Evolutionary conservation across 2,888 invertebrate genomes (phyloP).

Genomic region (Drosophila nigricruria): DNA sequence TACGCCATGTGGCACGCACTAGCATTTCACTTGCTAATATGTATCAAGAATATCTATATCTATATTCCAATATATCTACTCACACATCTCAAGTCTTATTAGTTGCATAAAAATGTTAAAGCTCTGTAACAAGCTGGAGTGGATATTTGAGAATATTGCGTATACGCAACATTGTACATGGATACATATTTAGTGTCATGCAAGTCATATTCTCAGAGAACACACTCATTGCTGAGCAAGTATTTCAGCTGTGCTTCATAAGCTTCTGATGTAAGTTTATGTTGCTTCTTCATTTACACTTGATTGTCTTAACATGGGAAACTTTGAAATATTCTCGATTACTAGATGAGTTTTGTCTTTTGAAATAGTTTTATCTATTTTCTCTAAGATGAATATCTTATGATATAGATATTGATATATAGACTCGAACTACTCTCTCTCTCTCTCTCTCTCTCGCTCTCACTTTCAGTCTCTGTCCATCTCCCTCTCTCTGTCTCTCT

Average conservation of each 20-base stretch:
- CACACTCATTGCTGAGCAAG: not conserved
- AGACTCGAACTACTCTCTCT: too few species aligned
- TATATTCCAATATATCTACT: too few species aligned
- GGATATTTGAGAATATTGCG: not conserved
- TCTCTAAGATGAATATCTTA: too few species aligned
- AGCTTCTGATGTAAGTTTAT: too few species aligned
- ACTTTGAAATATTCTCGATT: too few species aligned
- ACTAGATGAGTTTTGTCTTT: too few species aligned
- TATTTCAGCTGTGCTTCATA: too few species aligned
- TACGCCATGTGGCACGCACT: slow-evolving; percentile 10
- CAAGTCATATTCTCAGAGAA: not conserved
- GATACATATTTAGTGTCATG: not conserved
- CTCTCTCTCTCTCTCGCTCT: not conserved
- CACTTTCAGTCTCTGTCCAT: not conserved
- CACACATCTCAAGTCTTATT: not conserved
- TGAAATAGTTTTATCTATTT: too few species aligned
- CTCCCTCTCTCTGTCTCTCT: not conserved
- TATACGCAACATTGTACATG: not conserved
- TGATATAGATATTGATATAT: too few species aligned
- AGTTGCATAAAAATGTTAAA: not conserved
- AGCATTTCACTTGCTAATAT: not conserved
- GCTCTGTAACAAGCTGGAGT: not conserved
- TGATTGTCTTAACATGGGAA: too few species aligned
- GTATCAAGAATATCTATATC: too few species aligned
- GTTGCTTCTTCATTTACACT: too few species aligned